These are phyloP conservation scores for Acronicta alni DNA, from an alignment of 2,888 invertebrate genomes.

Conservation along the genomic window DNA sequence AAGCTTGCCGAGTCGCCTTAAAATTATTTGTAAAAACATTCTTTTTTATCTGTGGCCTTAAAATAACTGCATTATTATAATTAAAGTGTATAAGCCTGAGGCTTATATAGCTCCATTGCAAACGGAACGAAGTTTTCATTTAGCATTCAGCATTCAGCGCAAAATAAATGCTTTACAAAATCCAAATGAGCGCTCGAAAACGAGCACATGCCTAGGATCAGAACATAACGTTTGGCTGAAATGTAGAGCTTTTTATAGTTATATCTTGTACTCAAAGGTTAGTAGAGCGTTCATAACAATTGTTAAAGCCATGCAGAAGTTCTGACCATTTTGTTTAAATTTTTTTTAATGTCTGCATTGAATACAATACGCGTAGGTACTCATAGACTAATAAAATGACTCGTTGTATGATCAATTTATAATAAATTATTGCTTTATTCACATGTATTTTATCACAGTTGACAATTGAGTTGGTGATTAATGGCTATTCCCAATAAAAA, in stretches of 20 bases:
- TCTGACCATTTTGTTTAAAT: neutral
- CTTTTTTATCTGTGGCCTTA: neutral
- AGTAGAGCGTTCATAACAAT: conserved; percentile 16
- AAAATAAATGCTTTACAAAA: conserved; percentile 31
- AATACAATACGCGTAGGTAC: neutral
- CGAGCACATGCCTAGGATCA: conserved; percentile 8
- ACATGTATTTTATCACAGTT: too few relatives aligned
- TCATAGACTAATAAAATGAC: too few relatives aligned
- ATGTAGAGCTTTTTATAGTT: conserved; percentile 14
- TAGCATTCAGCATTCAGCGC: conserved; percentile 26
- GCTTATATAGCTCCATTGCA: conserved; percentile 2
- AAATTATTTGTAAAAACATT: neutral
- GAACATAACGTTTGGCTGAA: conserved; percentile 14
- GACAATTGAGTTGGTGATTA: too few relatives aligned
- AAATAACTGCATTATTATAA: conserved; percentile 5
- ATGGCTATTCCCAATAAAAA: too few relatives aligned
- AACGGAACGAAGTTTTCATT: conserved; percentile 26
- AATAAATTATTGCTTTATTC: too few relatives aligned
- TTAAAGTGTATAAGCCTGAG: conserved; percentile 15
- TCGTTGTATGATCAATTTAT: too few relatives aligned
- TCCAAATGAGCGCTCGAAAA: conserved; percentile 22
- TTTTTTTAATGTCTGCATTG: neutral
- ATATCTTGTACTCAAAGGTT: conserved; percentile 28
- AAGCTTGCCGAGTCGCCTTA: neutral
- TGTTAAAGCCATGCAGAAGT: conserved; percentile 6